Base-by-base conservation (phyloP, 2,888 invertebrate species). In the Tridacna crocea region DNA sequence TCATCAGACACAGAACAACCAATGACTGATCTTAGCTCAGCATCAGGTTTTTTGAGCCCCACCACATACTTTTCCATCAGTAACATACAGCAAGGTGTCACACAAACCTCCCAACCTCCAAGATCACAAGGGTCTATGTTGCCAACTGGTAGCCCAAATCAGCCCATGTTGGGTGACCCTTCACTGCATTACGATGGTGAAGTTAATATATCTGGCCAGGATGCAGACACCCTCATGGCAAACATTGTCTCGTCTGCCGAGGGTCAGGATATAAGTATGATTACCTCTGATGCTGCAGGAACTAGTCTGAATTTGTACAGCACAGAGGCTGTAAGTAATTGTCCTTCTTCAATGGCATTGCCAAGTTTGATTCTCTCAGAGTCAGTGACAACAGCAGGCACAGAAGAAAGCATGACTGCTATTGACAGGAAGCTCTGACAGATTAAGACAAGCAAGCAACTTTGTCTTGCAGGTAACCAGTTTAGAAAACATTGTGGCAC, bases 221-320 rank as follows among this genome's bases (percentile, higher is more conserved):
- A 77, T 75, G 77, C 77, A 22, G 83, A 83, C 63, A 46, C 77
- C 22, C 47, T 83, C 13, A 75, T 83, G 79, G 75, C 77, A 10
- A 77, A 79, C 24, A 79, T 79, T 77, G 83, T 79, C 12, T 73
- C 73, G 19, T 63, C 77, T 6, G 75, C 79, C 3, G 74, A 79
- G 19, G 27, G 75, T n/a, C 61, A 58, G n/a, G 82, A 82, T 26
- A 73, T 79, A 8, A 58, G 73, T 48, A 70, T 82, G 47, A 72
- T 82, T 17, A 12, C 82, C n/a, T 47, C 76, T n/a, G 82, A 82
- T 19, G 48, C 65, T 10, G 55, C 72, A 10, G 17, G 48, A 27
- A 36, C 72, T 19, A 60, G 72, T n/a, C 75, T 82, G 8, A 47
- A 65, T 13, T 60, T 82, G 60, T 82, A 82, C 47, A 76, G 70